Evolutionary conservation across 2,888 invertebrate species (phyloP).

Genomic region (Lagria hirta): DNA sequence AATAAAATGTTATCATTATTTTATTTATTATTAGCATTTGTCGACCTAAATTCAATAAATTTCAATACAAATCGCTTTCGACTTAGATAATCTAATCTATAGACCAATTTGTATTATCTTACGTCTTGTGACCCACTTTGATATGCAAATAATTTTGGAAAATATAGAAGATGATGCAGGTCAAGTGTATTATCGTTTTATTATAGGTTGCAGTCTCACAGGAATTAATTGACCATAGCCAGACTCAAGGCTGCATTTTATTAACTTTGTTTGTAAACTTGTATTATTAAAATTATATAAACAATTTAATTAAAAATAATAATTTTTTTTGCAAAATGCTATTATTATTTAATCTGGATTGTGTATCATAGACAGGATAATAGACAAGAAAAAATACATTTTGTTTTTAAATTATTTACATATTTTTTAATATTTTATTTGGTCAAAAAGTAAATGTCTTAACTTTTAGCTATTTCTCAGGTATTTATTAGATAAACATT

Average conservation of each 20-base stretch:
- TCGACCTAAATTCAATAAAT: background rate
- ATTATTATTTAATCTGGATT: background rate
- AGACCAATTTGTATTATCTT: too few species aligned
- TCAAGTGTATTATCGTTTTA: slow-evolving; percentile 3
- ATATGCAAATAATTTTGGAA: background rate
- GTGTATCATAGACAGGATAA: background rate
- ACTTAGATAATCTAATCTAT: too few species aligned
- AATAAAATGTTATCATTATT: background rate
- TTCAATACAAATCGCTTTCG: background rate
- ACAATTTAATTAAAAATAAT: background rate
- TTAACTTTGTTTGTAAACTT: background rate
- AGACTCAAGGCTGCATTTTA: slow-evolving; percentile 3
- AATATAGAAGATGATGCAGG: background rate
- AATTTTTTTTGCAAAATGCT: background rate
- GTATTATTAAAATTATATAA: background rate
- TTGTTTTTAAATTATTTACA: background rate
- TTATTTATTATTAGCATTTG: background rate
- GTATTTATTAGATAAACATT: too few species aligned
- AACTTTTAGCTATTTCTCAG: too few species aligned
- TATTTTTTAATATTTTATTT: background rate
- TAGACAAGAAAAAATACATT: background rate
- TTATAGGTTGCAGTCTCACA: too few species aligned
- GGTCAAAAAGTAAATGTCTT: background rate
- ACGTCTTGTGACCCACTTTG: background rate
- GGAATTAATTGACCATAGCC: slow-evolving; percentile 5